Conservation (phyloP, 2,113 vertebrate species). For the Muntiacus reevesi region DNA sequence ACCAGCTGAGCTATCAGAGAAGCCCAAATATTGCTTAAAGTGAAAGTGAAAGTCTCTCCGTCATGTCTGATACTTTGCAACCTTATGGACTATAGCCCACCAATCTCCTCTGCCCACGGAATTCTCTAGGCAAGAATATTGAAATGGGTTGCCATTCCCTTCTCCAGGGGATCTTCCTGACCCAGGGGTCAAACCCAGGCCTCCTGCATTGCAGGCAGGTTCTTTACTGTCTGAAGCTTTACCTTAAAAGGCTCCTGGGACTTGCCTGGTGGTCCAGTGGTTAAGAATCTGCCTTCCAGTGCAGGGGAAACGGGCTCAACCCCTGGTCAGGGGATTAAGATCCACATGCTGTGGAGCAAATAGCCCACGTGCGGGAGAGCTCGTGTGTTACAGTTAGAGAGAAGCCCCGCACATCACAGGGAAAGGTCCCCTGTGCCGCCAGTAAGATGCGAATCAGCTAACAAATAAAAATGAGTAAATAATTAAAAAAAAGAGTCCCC, state of each 20-base stretch:
- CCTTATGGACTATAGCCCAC: neutral
- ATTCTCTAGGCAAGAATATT: neutral
- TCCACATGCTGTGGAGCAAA: neutral
- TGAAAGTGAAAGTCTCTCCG: neutral
- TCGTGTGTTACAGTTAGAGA: neutral
- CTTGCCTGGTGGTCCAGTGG: neutral
- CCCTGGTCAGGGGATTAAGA: neutral
- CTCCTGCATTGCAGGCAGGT: neutral
- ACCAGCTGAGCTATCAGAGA: neutral
- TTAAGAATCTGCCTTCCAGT: neutral
- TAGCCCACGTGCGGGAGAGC: neutral
- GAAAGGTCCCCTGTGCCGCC: neutral
- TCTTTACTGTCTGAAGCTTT: neutral
- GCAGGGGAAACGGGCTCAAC: neutral
- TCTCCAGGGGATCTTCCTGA: neutral
- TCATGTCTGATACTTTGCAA: neutral
- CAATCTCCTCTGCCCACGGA: neutral
- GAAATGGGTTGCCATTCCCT: neutral
- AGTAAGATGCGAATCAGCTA: neutral
- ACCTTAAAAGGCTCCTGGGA: neutral
- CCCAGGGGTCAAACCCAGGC: neutral
- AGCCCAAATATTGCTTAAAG: neutral
- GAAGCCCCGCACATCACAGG: neutral
- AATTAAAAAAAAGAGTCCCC: neutral
- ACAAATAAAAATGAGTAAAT: neutral